A percentile compares a stretch with the other conserved stretches of the same genome.
Conservation (phyloP, 92 coral and sea anemone genomes). For the Nematostella vectensis region DNA sequence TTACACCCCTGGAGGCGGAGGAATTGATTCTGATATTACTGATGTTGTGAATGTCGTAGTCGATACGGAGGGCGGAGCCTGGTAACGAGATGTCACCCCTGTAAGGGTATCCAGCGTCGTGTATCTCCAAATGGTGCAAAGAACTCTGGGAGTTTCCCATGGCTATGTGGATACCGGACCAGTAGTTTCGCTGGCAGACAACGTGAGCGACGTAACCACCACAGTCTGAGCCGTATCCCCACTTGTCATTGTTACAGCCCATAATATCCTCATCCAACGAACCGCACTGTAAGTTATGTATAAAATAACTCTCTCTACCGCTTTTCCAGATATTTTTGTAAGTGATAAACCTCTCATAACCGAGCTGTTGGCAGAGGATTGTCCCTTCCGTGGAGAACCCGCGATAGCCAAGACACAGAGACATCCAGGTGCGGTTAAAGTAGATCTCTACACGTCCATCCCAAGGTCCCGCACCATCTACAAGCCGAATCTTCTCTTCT, state of each 20-base stretch:
- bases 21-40: constrained; percentile 23
- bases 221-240: constrained; percentile 32
- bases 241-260: constrained; percentile 23
- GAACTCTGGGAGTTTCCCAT: constrained; percentile 24
- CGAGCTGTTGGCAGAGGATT: constrained; percentile 46
- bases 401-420: constrained; percentile 21
- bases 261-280: constrained; percentile 29
- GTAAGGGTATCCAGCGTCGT: constrained; percentile 47
- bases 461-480: constrained; percentile 51
- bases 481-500: constrained; percentile 19
- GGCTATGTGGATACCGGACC: constrained; percentile 54
- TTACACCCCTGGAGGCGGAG: constrained; percentile 33
- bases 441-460: constrained; percentile 35
- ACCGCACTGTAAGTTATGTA: constrained; percentile 30
- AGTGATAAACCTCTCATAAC: not conserved
- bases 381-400: constrained; percentile 16
- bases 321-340: not conserved
- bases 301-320: constrained; percentile 12
- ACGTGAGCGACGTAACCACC: constrained; percentile 13
- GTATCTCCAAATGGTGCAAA: constrained; percentile 38
- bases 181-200: constrained; percentile 31
- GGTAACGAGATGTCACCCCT: constrained; percentile 33
- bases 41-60: constrained; percentile 36
- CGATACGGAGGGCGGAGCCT: constrained; percentile 39
- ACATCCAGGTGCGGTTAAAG: constrained; percentile 36